Base-by-base conservation (phyloP, 2,888 invertebrate species). In the Hypercompe scribonia region DNA sequence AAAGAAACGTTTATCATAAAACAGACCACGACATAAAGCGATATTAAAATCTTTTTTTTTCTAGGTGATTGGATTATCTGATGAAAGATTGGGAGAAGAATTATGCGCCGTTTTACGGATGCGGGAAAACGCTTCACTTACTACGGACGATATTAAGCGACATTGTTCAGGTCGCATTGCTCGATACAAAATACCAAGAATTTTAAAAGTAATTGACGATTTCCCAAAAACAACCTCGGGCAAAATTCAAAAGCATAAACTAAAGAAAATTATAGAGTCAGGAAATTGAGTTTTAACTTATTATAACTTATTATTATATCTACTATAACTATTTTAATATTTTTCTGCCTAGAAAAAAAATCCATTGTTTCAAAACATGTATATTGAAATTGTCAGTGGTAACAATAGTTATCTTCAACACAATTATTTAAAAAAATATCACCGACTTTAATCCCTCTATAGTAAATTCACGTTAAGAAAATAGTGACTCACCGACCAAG, bases 221-320 rank as follows among this genome's bases (percentile, higher is more conserved):
- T 98, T 97, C 90, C 98, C 99, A 0, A 97, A 97, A 88, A 99
- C 99, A 0, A 95, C 96, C 0, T 98, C 98, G 0, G 98, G 98
- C 10, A 99, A 99, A 92, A 96, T 98, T 77, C 97, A 98, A 88
- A 98, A 98, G 90, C 97, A 93, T 82, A 95, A 93, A 78, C 87
- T 97, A 58, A 95, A 90, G 75, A 90, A 96, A 78, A 86, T 96
- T 78, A 84, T 96, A 50, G 96, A 96, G 72, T 79, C 89, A n/a
- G 69, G 36, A 61, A 31, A 54, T 68, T 54, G n/a, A 34, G 3
- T 4, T 15, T 15, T 28, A 31, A 54, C 10, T 54, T 61, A 18
- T 61, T 31, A 2, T 31, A 31, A 7, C 13, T 31, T 18, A 61
- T 31, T 15, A n/a, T n/a, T n/a, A n/a, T n/a, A n/a, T n/a, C n/a